Conservation (phyloP, 1,140 invertebrate genomes). For the Megathymus violae region DNA sequence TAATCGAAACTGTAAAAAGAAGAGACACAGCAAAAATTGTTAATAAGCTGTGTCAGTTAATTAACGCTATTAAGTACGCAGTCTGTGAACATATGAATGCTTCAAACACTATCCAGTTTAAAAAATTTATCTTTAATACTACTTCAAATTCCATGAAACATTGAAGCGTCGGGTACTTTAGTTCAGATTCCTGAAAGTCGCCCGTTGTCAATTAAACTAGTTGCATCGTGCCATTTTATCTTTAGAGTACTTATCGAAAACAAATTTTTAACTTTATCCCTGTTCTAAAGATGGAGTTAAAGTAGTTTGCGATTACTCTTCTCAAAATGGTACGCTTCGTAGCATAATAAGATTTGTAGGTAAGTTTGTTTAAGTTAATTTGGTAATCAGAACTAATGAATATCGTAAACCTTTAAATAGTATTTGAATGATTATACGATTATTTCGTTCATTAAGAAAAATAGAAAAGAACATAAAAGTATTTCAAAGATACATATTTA, state of each 20-base stretch:
- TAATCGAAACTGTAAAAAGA: not conserved
- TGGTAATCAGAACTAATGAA: not conserved
- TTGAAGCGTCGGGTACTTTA: constrained; percentile 17
- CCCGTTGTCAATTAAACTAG: constrained; percentile 27
- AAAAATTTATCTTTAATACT: constrained; percentile 17
- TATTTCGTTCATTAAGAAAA: no score
- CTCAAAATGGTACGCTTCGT: constrained; percentile 7
- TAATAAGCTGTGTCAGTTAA: not conserved
- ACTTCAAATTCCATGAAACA: constrained; percentile 24
- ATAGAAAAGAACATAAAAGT: no score
- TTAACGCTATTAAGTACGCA: not conserved
- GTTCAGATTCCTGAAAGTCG: constrained; percentile 15
- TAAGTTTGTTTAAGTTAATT: not conserved
- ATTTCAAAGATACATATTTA: no score
- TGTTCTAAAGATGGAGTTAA: constrained; percentile 7
- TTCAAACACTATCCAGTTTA: constrained; percentile 12
- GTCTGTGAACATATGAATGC: not conserved
- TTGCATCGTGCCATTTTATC: constrained; percentile 21
- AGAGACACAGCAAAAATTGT: not conserved
- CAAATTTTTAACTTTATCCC: constrained; percentile 26
- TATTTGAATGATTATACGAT: no score
- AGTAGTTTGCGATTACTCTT: constrained; percentile 14
- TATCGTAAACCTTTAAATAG: no score
- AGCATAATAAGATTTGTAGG: constrained; percentile 2
- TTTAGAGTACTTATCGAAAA: constrained; percentile 28